Base-by-base conservation (phyloP, 2,113 vertebrate species). In the Mus pahari region DNA sequence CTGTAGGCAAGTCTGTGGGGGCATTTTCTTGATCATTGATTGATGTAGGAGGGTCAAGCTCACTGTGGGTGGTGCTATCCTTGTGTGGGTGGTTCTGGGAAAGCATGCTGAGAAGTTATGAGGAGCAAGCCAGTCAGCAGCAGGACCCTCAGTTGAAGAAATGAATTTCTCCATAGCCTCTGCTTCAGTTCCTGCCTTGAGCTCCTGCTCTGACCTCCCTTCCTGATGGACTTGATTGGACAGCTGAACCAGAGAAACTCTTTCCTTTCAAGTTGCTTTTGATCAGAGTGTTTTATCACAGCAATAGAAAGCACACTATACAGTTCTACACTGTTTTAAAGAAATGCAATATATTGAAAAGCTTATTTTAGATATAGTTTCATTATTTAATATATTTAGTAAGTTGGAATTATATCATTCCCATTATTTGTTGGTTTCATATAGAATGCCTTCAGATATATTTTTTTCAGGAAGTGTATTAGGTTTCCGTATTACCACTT, bases 261-360 rank as follows among this genome's bases (percentile, higher is more conserved):
- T 36, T 78, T 31, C 3, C 75, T 78, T 45, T 53, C 75, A 33
- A 33, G 75, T 19, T 78, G 14, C 48, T 79, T 53, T 79, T 53
- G 31, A 4, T 78, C 45, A 50, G 26, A 28, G 16, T 36, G 31
- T 36, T 20, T 53, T 79, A 36, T 53, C 48, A 53, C 2, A 79
- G 17, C 45, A 77, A 17, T 45, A 77, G 75, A 50, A 77, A 50
- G 6, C 42, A 75, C 22, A 45, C 73, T 45, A 45, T 13, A 45
- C 73, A 75, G 24, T n/a, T 70, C 60, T 74, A 73, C 26, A 91
- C 31, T 12, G 5, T 64, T 39, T 91, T 93, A 36, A 91, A 68
- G 66, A 84, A 84, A 86, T 84, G 92, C 31, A 82, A 45, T 92
- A 31, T 92, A 77, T 87, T 48, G 58, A 89, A 94, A 83, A 94